Evolutionary conservation across 2,113 vertebrate genomes (phyloP).

Genomic region (Eolophus roseicapilla): DNA sequence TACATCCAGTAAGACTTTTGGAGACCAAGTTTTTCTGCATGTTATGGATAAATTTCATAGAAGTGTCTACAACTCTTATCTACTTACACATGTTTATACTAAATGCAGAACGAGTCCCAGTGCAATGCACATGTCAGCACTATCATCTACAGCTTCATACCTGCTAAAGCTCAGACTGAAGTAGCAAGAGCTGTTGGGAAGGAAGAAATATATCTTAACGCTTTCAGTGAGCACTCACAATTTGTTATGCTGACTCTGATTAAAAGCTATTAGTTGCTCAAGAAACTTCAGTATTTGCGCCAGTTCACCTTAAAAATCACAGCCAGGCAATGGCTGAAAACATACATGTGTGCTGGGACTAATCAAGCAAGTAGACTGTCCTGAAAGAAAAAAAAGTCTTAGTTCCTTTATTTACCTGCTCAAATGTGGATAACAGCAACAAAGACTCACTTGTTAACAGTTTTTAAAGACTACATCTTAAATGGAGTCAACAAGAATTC

Average conservation of each 20-base stretch:
- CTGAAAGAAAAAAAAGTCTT: neutral
- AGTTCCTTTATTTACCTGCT: neutral
- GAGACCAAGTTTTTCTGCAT: neutral
- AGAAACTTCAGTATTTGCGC: neutral
- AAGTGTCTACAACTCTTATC: neutral
- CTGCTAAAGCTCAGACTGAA: neutral
- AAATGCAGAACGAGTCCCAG: neutral
- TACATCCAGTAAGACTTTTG: conserved; percentile 14
- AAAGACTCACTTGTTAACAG: neutral
- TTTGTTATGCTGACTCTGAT: neutral
- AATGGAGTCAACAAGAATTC: neutral
- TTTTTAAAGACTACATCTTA: neutral
- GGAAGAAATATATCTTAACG: neutral
- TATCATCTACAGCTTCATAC: neutral
- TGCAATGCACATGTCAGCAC: neutral
- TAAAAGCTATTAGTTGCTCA: neutral
- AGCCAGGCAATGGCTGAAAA: neutral
- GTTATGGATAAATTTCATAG: neutral
- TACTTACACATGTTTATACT: neutral
- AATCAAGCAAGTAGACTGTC: neutral
- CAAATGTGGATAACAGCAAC: neutral
- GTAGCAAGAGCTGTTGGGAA: neutral
- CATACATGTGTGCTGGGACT: neutral
- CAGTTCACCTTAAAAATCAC: neutral
- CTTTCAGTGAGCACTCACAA: neutral